Base-by-base conservation (phyloP, 1,140 invertebrate genomes). In the Elysia chlorotica region DNA sequence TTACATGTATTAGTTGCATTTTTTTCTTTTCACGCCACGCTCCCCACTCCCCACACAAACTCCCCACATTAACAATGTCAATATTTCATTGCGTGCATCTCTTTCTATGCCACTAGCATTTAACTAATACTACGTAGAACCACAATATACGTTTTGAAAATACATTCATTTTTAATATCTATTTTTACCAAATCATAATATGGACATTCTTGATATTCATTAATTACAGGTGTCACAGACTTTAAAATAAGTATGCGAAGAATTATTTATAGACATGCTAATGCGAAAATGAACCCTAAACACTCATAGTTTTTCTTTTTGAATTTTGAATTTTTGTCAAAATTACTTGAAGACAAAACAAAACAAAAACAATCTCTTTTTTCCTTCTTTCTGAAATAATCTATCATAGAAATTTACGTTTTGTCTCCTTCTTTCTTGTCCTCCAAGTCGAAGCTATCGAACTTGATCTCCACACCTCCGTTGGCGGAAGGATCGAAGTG, bases 391-490 rank as follows among this genome's bases (percentile, higher is more conserved):
- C n/a, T n/a, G n/a, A n/a, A n/a, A n/a, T n/a, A n/a, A n/a, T n/a
- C n/a, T n/a, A n/a, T n/a, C n/a, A n/a, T n/a, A n/a, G 33, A 28
- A 59, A 74, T 66, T 69, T 68, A 74, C 72, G 36, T 35, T 21
- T 37, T 31, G 28, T 74, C 72, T 31, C 56, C 72, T 35, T 67
- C 56, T 23, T 48, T 30, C 28, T 69, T 68, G 4, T 57, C 74
- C 59, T 78, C 73, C 66, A 78, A 63, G 31, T 78, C 71, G 67
- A 78, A 78, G 37, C 54, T 33, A 25, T 78, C 71, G 57, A 78
- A 78, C 67, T 71, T 65, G 23, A 78, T 66, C 54, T 75, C 70
- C 0, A 78, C 74, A 1, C 76, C 70, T 6, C 73, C 74, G 61
- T 78, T 73, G 25, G 56, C 69, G 63, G 74, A 66, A 14, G 76